Conservation (phyloP, 2,888 invertebrate species). For the Stenurella melanura region DNA sequence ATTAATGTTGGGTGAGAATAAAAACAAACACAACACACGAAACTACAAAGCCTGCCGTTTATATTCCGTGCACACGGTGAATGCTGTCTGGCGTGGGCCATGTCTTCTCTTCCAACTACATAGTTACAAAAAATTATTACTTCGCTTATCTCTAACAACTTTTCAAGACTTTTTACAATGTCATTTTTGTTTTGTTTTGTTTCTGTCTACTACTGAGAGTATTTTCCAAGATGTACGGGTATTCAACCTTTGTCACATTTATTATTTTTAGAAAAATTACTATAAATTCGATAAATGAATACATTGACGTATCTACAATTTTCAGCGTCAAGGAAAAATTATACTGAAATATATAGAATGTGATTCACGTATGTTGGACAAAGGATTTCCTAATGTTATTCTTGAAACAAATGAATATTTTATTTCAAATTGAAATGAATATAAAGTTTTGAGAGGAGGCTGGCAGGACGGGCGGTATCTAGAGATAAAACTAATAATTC, state of each 20-base stretch:
- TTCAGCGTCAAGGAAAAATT: background rate
- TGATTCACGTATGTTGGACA: too few species aligned
- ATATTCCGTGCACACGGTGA: constrained; percentile 19
- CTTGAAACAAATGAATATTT: too few species aligned
- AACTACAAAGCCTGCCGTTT: constrained; percentile 12
- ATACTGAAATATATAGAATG: too few species aligned
- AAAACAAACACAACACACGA: constrained; percentile 17
- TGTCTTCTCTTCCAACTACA: constrained; percentile 13
- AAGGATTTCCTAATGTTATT: too few species aligned
- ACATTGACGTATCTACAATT: background rate
- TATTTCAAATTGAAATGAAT: too few species aligned
- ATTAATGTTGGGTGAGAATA: constrained; percentile 4
- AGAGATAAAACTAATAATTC: too few species aligned
- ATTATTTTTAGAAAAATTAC: background rate
- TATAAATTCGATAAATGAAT: background rate
- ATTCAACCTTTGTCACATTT: background rate
- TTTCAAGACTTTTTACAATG: background rate
- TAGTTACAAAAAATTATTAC: constrained; percentile 18
- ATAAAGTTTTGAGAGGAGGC: too few species aligned
- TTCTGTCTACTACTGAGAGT: background rate
- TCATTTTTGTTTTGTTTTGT: background rate
- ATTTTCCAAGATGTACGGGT: background rate
- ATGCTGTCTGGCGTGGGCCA: constrained; percentile 2
- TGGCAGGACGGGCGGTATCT: too few species aligned
- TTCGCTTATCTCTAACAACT: constrained; percentile 3